Percentiles rank a stretch among this genome's conserved stretches.
Evolutionary conservation across 2,797 vertebrate genomes (phyloP).

Genomic region (Ambastaia sidthimunki): DNA sequence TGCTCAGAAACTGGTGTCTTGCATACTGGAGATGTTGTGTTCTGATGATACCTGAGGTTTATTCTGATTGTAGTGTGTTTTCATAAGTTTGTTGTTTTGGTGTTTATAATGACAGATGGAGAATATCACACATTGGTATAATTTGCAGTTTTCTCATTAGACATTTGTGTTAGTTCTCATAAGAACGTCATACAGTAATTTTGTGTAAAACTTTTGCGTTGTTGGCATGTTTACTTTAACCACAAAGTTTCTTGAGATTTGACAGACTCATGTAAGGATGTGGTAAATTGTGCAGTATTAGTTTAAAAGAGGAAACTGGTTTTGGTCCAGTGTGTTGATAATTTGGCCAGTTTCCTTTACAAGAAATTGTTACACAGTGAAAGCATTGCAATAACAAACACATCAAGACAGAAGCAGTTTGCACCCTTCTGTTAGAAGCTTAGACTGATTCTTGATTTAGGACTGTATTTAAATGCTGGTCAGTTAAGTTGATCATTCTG

Average conservation of each 20-base stretch:
- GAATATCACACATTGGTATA: too few relatives aligned
- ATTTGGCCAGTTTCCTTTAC: not conserved
- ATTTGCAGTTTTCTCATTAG: too few relatives aligned
- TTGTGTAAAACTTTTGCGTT: not conserved
- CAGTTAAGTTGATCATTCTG: not conserved
- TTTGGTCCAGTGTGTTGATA: not conserved
- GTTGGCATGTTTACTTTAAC: not conserved
- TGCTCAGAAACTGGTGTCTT: not conserved
- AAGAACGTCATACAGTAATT: too few relatives aligned
- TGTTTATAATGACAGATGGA: too few relatives aligned
- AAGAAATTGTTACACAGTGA: constrained; percentile 3
- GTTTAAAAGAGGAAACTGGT: constrained; percentile 51
- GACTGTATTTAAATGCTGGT: not conserved
- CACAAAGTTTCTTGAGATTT: not conserved
- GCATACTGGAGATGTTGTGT: not conserved
- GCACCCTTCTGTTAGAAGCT: not conserved
- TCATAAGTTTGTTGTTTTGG: not conserved
- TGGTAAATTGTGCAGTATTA: constrained; percentile 9
- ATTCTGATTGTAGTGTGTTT: not conserved
- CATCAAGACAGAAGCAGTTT: too few relatives aligned
- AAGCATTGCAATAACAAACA: not conserved
- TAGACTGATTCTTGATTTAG: not conserved
- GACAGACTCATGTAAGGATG: not conserved
- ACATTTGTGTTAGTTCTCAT: too few relatives aligned
- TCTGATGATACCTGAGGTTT: not conserved